Evolutionary conservation across 2,888 invertebrate genomes (phyloP), one percentile per base, ranked within the genome.

Genomic region (Pomacea canaliculata): DNA sequence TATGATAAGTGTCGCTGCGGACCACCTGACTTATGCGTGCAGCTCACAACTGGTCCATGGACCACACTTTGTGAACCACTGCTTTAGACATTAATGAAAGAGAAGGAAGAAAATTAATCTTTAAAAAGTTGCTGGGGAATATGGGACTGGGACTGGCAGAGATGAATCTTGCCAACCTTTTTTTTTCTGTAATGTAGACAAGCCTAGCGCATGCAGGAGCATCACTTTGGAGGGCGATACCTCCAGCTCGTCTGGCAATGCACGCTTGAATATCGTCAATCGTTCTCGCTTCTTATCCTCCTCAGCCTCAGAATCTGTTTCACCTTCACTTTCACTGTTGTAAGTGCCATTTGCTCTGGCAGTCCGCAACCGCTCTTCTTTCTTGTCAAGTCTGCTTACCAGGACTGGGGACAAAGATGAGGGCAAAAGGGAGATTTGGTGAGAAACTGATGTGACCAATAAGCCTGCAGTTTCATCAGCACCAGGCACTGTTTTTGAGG

Each of bases 351-450:
- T 83, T 5, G 79, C 59, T 16, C 89, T 82, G 48, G 84, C 79
- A 79, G 87, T 83, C 46, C 85, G 84, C 68, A 88, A 79, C 60
- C 83, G 85, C 62, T 83, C 77, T 73, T 89, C 90, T 70, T 88
- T 86, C 60, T 87, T 78, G 82, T 91, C 91, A 37, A 91, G 82
- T 76, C 89, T 88, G 80, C 91, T 91, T 13, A 78, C 19, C 23
- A 66, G 48, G 48, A 81, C 75, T 18, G 67, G 66, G 23, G 60
- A 60, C 19, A 59, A 19, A 7, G 18, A 37, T 3, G 37, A 27
- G 16, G 19, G 27, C 51, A 56, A 16, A 56, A 56, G 12, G 13
- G 49, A n/a, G 9, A 37, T 19, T 5, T 19, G 60, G 10, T 56
- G 51, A 13, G 73, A 37, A n/a, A 48, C 63, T 12, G 59, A 37